Conservation (phyloP, 1,140 invertebrate genomes). For the Lepidotrigona ventralis region DNA sequence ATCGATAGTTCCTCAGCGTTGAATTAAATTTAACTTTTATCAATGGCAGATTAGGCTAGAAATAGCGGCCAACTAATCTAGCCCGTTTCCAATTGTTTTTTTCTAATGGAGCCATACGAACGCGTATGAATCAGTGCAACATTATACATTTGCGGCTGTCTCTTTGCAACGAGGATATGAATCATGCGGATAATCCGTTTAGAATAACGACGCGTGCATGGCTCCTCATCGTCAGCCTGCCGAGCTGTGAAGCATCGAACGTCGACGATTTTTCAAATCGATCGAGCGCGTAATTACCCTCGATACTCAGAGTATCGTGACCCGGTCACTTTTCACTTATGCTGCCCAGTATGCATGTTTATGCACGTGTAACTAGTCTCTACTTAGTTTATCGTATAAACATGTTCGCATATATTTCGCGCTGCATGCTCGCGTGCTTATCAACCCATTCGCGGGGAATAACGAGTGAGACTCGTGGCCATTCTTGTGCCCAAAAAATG, state of each 20-base stretch:
- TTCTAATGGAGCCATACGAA: neutral
- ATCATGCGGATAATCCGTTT: slow-evolving; percentile 23
- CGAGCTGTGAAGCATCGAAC: neutral
- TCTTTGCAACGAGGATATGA: slow-evolving; percentile 14
- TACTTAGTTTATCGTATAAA: neutral
- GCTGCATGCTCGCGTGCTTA: neutral
- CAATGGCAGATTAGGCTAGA: too few species aligned
- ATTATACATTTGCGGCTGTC: neutral
- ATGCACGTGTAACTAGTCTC: slow-evolving; percentile 30
- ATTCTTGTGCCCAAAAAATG: too few species aligned
- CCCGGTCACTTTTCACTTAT: slow-evolving; percentile 46
- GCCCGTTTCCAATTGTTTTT: neutral
- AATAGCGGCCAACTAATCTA: neutral
- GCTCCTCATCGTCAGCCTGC: neutral
- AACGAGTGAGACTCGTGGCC: too few species aligned
- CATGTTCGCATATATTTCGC: slow-evolving; percentile 7
- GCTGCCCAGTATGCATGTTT: slow-evolving; percentile 7
- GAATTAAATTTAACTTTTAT: too few species aligned
- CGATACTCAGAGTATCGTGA: slow-evolving; percentile 30
- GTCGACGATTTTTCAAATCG: slow-evolving; percentile 41
- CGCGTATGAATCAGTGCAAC: slow-evolving; percentile 21
- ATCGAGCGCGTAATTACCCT: slow-evolving; percentile 36
- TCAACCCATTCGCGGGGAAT: slow-evolving; percentile 8
- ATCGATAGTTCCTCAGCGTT: too few species aligned
- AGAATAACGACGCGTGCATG: neutral